These are phyloP conservation scores for Caranx ignobilis DNA, from an alignment of 2,113 vertebrate species.

Conservation along the genomic window DNA sequence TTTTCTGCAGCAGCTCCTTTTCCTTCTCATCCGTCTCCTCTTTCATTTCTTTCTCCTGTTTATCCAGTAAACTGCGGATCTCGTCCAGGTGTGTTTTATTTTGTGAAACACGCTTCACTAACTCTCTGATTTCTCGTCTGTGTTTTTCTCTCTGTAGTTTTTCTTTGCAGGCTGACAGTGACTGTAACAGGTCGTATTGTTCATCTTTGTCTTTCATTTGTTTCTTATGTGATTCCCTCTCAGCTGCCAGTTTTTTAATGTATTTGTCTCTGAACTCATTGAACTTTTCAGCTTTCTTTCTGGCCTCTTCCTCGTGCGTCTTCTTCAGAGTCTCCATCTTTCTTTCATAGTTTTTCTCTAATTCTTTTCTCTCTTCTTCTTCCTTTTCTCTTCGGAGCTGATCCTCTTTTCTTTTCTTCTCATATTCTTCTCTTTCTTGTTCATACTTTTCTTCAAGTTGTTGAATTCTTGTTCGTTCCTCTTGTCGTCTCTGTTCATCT, in stretches of 20 bases:
- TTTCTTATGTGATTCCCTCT: neutral
- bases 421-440: neutral
- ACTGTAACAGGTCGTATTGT: too few species aligned
- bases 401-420: conserved; percentile 8
- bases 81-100: too few species aligned
- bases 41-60: too few species aligned
- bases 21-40: too few species aligned
- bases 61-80: too few species aligned
- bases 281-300: conserved; percentile 20
- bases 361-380: conserved; percentile 4
- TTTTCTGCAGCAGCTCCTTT: too few species aligned
- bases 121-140: too few species aligned
- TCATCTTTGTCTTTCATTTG: too few species aligned
- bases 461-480: neutral
- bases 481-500: conserved; percentile 12
- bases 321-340: neutral
- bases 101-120: too few species aligned
- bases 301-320: conserved; percentile 11
- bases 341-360: neutral
- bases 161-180: too few species aligned
- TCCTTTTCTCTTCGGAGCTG: conserved; percentile 19
- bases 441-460: neutral
- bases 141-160: too few species aligned
- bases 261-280: conserved; percentile 34
- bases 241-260: neutral